A percentile compares a stretch with the other conserved stretches of the same genome.
phyloP scores from a whole-genome alignment of 2,113 vertebrate species.

The Oncorhynchus clarkii region DNA sequence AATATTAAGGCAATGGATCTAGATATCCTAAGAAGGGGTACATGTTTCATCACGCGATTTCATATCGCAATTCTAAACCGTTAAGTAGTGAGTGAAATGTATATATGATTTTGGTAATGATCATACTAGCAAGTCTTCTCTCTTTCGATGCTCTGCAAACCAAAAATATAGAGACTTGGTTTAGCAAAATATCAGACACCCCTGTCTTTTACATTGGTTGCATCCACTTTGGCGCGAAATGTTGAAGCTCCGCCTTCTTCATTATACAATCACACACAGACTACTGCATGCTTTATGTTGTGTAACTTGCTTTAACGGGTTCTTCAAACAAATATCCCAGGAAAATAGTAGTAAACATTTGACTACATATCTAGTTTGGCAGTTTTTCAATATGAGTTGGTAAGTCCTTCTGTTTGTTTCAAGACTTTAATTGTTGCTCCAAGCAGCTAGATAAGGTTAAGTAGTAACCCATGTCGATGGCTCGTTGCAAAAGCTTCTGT shows the following conservation, averaged over 20 bases:
- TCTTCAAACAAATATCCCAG: not conserved
- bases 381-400: not conserved
- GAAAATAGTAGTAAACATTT: not conserved
- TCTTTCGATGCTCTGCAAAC: not conserved
- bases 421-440: not conserved
- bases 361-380: not conserved
- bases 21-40: not conserved
- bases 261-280: not conserved
- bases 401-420: not conserved
- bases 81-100: not conserved
- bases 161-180: not conserved
- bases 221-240: conserved; percentile 56
- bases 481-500: no score
- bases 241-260: not conserved
- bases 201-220: conserved; percentile 19
- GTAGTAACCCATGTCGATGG: no score
- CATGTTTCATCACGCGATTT: not conserved
- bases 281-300: not conserved
- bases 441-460: not conserved
- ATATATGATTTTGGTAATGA: not conserved
- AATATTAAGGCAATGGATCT: conserved; percentile 31
- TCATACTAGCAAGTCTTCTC: not conserved
- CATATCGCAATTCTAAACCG: not conserved
- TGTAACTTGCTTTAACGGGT: not conserved
- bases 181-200: not conserved